phyloP scores from a whole-genome alignment of 2,113 vertebrate species.

The Macheiramphus alcinus region DNA sequence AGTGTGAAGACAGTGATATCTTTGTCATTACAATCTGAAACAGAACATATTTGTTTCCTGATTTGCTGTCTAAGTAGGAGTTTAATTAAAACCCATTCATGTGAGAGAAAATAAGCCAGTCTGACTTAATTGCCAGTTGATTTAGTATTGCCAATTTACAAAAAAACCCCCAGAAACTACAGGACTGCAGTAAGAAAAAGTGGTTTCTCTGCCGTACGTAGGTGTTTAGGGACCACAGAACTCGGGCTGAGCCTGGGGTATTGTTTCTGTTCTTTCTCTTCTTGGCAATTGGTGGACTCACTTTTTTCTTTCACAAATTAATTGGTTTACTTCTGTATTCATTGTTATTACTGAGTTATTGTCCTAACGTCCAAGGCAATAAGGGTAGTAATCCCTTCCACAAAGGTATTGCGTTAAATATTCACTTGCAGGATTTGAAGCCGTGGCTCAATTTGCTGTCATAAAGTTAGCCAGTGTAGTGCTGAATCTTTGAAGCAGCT shows the following conservation, averaged over 20 bases:
- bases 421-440: background rate
- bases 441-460: background rate
- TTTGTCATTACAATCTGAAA: background rate
- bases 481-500: background rate
- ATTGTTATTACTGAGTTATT: background rate
- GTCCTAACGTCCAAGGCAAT: background rate
- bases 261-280: background rate
- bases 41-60: background rate
- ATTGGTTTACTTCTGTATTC: background rate
- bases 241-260: background rate
- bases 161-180: background rate
- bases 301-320: background rate
- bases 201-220: background rate
- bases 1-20: background rate
- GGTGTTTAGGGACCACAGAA: background rate
- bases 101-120: background rate
- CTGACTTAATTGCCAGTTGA: background rate
- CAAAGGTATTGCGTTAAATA: background rate
- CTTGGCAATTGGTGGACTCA: background rate
- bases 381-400: background rate
- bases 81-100: slow-evolving; percentile 1
- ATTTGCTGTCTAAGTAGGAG: slow-evolving; percentile 11
- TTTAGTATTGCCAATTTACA: background rate
- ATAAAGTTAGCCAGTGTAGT: background rate
- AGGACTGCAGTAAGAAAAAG: background rate